phyloP scores from a whole-genome alignment of 2,797 vertebrate species.

The Leptatherina wallacei region DNA sequence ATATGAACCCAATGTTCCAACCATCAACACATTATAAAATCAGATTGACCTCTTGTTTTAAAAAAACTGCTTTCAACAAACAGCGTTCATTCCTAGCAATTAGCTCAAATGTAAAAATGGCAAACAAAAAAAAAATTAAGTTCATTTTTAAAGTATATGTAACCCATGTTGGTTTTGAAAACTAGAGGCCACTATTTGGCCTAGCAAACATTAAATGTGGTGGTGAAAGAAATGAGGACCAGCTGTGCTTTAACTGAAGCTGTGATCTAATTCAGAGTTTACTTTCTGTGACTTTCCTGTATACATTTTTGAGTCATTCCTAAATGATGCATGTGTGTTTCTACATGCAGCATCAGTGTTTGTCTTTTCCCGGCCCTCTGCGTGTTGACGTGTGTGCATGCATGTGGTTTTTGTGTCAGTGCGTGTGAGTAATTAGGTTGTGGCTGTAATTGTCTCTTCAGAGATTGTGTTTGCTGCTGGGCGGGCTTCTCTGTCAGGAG shows the following conservation, averaged over 20 bases:
- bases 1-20: constrained; percentile 1
- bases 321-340: constrained; percentile 35
- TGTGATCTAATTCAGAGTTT: constrained; percentile 41
- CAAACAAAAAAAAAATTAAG: not conserved
- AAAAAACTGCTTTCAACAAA: not conserved
- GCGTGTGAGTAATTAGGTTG: constrained; percentile 72
- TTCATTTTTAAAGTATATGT: not conserved
- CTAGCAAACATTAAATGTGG: constrained; percentile 7
- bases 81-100: not conserved
- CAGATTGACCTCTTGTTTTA: not conserved
- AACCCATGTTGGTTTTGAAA: constrained; percentile 2
- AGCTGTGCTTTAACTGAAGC: constrained; percentile 26
- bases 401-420: constrained; percentile 27
- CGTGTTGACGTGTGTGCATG: constrained; percentile 21
- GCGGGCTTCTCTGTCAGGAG: constrained; percentile 58
- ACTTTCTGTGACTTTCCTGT: constrained; percentile 31
- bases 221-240: not conserved
- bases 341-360: constrained; percentile 3
- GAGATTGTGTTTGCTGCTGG: constrained; percentile 69
- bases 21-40: constrained; percentile 5
- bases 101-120: not conserved
- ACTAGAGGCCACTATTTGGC: not conserved
- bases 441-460: constrained; percentile 72
- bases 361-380: constrained; percentile 4
- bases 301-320: constrained; percentile 37